Evolutionary conservation across 1,140 invertebrate species (phyloP), one percentile per base, ranked within the genome.

Genomic region (Drosophila pallidifrons): DNA sequence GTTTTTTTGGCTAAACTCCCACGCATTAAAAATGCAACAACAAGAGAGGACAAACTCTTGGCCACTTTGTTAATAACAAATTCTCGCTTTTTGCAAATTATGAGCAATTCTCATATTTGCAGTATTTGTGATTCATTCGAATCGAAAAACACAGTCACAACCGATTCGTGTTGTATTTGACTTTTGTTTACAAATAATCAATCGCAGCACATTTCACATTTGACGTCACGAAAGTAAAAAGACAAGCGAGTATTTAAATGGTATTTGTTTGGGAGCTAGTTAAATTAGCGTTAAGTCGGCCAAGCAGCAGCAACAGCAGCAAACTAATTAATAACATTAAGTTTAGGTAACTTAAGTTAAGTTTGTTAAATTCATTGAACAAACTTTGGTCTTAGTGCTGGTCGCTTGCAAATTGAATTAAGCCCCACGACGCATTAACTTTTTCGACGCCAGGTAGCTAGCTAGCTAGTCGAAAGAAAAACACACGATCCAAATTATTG

Each of bases 321-420:
- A 49, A 76, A 74, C 74, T 88, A 88, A 88, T 87, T 89, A 83
- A 81, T 88, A 89, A 78, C 47, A 82, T 78, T 74, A 78, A 87
- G 67, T 76, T 67, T 11, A 45, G 35, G 74, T 82, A 76, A 79
- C 57, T 58, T 70, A 7, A 70, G 35, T 58, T 43, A 10, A 70
- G 43, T 58, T 55, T 41, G 45, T 49, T 75, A 69, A 69, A 69
- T 45, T 45, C 58, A 52, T 51, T 57, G 60, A 72, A 65, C 32
- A 41, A 65, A 72, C 45, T 72, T 72, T 58, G 38, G 47, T 16
- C 28, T 32, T 15, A 49, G 20, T 20, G 46, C 15, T 47, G 46
- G 46, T 15, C 70, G 74, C 32, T 76, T 65, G 67, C 72, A 72
- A 72, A 66, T 72, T 72, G 35, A 66, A 52, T 72, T 72, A 72